Base-by-base conservation (phyloP, 2,888 invertebrate species). In the Apamea anceps region DNA sequence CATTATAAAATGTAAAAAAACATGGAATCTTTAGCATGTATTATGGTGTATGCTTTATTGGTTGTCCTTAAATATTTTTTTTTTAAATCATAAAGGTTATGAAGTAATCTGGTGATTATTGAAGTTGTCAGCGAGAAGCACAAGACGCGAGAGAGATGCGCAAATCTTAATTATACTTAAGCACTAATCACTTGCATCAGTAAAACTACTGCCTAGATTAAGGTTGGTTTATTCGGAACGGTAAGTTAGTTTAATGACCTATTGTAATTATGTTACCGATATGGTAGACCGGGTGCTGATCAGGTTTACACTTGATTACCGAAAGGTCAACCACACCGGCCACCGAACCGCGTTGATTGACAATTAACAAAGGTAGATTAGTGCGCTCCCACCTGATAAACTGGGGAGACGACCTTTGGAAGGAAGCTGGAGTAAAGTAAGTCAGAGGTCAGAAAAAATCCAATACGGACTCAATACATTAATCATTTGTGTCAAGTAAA, bases 341-440 rank as follows among this genome's bases (percentile, higher is more conserved):
- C 82, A 15, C 60, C 18, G 73, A 73, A 66, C 62, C 68, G 82
- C 15, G 62, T 57, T 81, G 80, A 82, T 76, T 82, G 63, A 54
- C 54, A 57, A 76, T 82, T 57, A 82, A 65, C 57, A 32, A 68
- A n/a, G 48, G 28, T 8, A n/a, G 42, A 65, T 70, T 75, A 70
- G 10, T 57, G 15, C 28, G 32, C 25, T 42, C 57, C 57, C 4
- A 28, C 25, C 15, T 18, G 57, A n/a, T 72, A 37, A 54, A 21
- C n/a, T 15, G 28, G 7, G 0, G 6, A 8, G 25, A 21, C 57
- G 37, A 76, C 37, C 48, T 70, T 37, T 21, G 13, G 2, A 32
- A n/a, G 21, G 3, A 57, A 68, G 2, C 37, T 54, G 10, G 13
- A 32, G 25, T 21, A 60, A 2, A 32, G n/a, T n/a, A n/a, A n/a